These are phyloP conservation scores for Denticeps clupeoides DNA, from an alignment of 2,797 vertebrate genomes.

Conservation along the genomic window DNA sequence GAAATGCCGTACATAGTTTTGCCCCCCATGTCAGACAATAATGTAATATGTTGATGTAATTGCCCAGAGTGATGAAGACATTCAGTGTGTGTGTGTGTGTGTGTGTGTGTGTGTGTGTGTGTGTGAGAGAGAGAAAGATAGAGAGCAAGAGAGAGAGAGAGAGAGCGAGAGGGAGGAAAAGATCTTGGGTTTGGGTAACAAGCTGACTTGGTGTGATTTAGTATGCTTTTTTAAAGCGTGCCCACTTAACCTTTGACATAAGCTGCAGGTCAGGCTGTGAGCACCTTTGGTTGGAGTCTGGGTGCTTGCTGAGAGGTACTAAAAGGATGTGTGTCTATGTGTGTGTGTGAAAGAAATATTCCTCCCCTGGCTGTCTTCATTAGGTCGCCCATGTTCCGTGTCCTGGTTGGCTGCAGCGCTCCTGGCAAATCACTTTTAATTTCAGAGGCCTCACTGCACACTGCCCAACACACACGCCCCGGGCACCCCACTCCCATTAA, in stretches of 20 bases:
- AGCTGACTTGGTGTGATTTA: no score
- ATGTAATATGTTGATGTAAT: no score
- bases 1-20: no score
- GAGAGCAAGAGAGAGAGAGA: neutral
- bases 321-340: constrained; percentile 3
- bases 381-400: neutral
- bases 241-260: no score
- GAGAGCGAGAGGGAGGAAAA: neutral
- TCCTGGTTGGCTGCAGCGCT: constrained; percentile 18
- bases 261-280: no score
- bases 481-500: constrained; percentile 11
- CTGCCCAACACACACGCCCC: constrained; percentile 12
- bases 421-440: constrained; percentile 45
- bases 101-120: constrained; percentile 19
- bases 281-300: no score
- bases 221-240: no score
- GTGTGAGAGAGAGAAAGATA: constrained; percentile 2
- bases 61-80: no score
- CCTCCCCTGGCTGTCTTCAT: constrained; percentile 1
- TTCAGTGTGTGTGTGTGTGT: neutral
- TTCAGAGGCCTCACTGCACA: constrained; percentile 44
- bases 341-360: constrained; percentile 15
- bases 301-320: no score
- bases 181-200: no score
- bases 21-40: no score